Evolutionary conservation across 2,888 invertebrate species (phyloP).

Genomic region (Celastrina argiolus): DNA sequence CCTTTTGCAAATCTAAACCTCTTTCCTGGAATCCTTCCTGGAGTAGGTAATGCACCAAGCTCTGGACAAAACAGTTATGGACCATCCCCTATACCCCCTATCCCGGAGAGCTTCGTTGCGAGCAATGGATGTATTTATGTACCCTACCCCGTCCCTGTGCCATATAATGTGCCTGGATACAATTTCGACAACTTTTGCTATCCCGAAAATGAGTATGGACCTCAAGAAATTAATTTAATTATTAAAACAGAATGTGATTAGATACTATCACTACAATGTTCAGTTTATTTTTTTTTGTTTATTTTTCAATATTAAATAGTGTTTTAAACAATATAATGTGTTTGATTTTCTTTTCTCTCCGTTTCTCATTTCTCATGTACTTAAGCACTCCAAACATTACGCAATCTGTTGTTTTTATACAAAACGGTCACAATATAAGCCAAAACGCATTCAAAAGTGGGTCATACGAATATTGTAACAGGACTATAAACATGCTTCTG

Average conservation of each 20-base stretch:
- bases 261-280: background rate
- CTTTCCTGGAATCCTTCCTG: background rate
- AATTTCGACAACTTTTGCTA: background rate
- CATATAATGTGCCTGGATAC: background rate
- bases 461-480: slow-evolving; percentile 10
- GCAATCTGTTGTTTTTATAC: background rate
- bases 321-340: background rate
- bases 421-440: slow-evolving; percentile 17
- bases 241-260: slow-evolving; percentile 32
- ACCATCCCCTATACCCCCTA: background rate
- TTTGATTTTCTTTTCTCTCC: background rate
- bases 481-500: slow-evolving; percentile 17
- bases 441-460: background rate
- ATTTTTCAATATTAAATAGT: background rate
- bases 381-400: background rate
- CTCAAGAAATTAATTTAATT: slow-evolving; percentile 33
- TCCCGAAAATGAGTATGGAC: slow-evolving; percentile 17
- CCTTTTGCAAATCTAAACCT: background rate
- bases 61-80: background rate
- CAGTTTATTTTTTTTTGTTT: background rate
- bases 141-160: slow-evolving; percentile 4
- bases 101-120: background rate
- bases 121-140: slow-evolving; percentile 3
- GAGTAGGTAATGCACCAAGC: background rate
- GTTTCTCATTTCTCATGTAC: background rate